Evolutionary conservation across 1,140 invertebrate species (phyloP).

Genomic region (Nymphalis io): DNA sequence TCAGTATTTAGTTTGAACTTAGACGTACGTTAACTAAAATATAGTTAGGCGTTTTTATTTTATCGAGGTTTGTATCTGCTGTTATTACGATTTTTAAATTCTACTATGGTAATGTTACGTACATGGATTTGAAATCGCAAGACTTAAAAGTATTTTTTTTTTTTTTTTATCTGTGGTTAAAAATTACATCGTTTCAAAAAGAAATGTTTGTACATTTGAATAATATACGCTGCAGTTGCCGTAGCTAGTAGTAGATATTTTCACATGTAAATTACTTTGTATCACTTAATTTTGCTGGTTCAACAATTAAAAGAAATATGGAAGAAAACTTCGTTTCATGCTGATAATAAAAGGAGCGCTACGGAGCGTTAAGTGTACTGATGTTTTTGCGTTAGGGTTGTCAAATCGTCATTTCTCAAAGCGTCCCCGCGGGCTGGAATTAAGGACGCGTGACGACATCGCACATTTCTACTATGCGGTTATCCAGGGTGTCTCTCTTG

Average conservation of each 20-base stretch:
- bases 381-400: constrained; percentile 27
- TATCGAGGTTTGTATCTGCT: neutral
- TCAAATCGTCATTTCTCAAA: constrained; percentile 34
- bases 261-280: neutral
- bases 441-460: constrained; percentile 20
- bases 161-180: neutral
- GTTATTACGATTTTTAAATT: neutral
- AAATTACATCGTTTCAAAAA: neutral
- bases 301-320: neutral
- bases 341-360: neutral
- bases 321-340: neutral
- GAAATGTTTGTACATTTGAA: neutral
- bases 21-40: neutral
- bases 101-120: neutral
- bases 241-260: neutral
- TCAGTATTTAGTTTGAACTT: neutral
- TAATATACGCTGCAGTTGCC: neutral
- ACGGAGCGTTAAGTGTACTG: constrained; percentile 9
- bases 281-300: neutral
- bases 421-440: constrained; percentile 25
- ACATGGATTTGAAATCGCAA: neutral
- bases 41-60: neutral
- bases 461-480: constrained; percentile 20
- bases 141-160: neutral
- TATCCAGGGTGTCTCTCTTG: constrained; percentile 23